Evolutionary conservation across 2,888 invertebrate species (phyloP), one percentile per base, ranked within the genome.

Genomic region (Hypena proboscidalis): DNA sequence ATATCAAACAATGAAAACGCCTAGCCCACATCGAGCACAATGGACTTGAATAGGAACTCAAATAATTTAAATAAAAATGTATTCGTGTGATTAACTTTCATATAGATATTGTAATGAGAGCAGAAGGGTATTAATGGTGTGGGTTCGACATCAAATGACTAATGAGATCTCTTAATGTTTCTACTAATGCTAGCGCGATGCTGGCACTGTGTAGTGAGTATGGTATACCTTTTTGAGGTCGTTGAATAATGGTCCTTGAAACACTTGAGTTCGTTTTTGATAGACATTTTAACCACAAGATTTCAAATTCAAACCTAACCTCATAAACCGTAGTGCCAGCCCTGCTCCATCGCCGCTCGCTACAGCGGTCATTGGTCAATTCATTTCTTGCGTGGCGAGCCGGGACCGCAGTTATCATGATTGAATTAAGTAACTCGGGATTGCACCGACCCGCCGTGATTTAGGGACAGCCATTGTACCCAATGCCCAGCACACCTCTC

Each of bases 341-440:
- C 85, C 80, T 83, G 7, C 29, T 13, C n/a, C 32, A 29, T 42
- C 53, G 26, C 32, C 43, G 63, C 56, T 62, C 65, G 69, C 70
- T 60, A 64, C 77, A 80, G 80, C 79, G 82, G 84, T 80, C 87
- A 83, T 83, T 82, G 90, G 88, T 88, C 88, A 88, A 90, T 90
- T 85, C 85, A 89, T 87, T 89, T 89, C 79, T 89, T 85, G 84
- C 81, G 73, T 67, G 73, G 58, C 68, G 70, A n/a, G n/a, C n/a
- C n/a, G 74, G 61, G 80, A 75, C 77, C 82, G 82, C 88, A 85
- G 90, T 88, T 90, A 91, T 90, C 90, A 81, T 84, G 89, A 91
- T 90, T 90, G 89, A 90, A 91, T 91, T 88, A 90, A 86, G 81
- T 79, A 80, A 80, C 74, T 65, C 40, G 69, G 72, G 69, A 73